These are phyloP conservation scores for Tachyglossus aculeatus DNA, from an alignment of 2,797 vertebrate genomes.

Conservation along the genomic window DNA sequence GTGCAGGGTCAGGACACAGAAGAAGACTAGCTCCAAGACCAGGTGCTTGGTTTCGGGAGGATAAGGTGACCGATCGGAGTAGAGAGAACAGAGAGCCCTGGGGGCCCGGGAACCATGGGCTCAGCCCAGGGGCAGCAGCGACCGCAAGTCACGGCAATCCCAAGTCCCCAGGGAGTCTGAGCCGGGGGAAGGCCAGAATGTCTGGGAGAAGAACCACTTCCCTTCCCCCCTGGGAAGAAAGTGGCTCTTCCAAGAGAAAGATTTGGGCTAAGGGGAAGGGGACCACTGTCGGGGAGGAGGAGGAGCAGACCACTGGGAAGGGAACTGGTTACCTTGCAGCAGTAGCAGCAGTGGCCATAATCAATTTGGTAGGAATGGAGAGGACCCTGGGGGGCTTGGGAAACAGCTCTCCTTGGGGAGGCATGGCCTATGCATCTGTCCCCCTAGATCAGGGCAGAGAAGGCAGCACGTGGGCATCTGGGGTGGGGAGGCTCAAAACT, in stretches of 20 bases:
- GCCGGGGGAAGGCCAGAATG: neutral
- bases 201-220: neutral
- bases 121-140: neutral
- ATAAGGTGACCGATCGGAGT: too few species aligned
- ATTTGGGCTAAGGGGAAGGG: neutral
- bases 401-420: neutral
- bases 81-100: too few species aligned
- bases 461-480: neutral
- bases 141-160: neutral
- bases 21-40: too few species aligned
- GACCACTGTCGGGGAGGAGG: neutral
- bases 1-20: too few species aligned
- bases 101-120: too few species aligned
- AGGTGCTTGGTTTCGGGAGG: too few species aligned
- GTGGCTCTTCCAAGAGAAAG: neutral
- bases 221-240: neutral
- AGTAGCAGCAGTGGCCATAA: neutral
- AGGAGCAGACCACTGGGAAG: neutral
- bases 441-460: neutral
- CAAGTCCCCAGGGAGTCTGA: neutral
- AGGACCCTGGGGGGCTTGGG: neutral
- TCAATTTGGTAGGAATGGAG: neutral
- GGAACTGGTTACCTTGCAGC: neutral
- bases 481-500: neutral
- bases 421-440: neutral